Evolutionary conservation across 2,888 invertebrate genomes (phyloP).

Genomic region (Sarcophaga carnaria): DNA sequence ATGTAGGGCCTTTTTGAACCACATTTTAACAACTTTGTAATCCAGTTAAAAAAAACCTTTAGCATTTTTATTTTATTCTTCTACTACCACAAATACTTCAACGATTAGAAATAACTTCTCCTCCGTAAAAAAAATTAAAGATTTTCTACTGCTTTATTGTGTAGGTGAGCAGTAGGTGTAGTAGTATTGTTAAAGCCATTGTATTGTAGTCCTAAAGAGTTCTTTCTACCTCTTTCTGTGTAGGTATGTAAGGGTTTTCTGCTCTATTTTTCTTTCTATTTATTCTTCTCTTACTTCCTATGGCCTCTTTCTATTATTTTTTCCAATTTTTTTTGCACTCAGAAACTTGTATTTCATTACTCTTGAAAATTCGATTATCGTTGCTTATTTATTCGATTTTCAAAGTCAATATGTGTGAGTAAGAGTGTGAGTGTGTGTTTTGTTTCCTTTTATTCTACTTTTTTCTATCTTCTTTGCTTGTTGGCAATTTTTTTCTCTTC

Average conservation of each 20-base stretch:
- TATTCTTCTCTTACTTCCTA: background rate
- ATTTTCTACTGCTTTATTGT: too few species aligned
- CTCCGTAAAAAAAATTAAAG: background rate
- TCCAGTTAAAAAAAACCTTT: background rate
- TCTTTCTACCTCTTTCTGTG: too few species aligned
- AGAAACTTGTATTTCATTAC: constrained; percentile 51
- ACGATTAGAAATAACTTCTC: too few species aligned
- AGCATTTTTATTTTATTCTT: background rate
- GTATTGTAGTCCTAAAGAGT: background rate
- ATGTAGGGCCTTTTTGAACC: background rate
- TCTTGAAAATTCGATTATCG: constrained; percentile 52
- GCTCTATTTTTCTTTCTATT: background rate
- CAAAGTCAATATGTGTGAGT: background rate
- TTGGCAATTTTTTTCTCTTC: constrained; percentile 17
- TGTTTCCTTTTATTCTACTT: background rate
- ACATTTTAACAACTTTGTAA: background rate
- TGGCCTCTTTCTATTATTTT: background rate
- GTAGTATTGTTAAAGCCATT: constrained; percentile 18
- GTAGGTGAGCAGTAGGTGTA: background rate
- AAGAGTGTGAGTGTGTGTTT: background rate
- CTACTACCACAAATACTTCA: background rate
- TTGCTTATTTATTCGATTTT: constrained; percentile 38
- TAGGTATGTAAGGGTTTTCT: background rate
- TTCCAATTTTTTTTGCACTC: background rate
- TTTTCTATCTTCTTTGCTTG: constrained; percentile 21